These are phyloP conservation scores for Holothuria glaberrima DNA, from an alignment of 35 echinoderm and acorn worm genomes.

Conservation along the genomic window DNA sequence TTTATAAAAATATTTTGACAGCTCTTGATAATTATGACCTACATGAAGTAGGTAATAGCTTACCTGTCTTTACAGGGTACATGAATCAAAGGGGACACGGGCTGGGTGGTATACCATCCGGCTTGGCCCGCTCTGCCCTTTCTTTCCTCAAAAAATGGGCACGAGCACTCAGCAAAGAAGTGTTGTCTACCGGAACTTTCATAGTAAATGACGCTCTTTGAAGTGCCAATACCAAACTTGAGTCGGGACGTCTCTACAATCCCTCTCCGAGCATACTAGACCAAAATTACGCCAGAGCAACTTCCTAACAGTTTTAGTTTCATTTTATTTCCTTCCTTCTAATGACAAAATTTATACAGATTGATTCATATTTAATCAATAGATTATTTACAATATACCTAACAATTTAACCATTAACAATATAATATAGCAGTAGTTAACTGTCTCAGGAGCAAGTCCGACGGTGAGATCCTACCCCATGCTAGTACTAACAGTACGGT, in stretches of 20 bases:
- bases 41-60: background rate
- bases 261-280: no score
- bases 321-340: no score
- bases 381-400: no score
- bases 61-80: background rate
- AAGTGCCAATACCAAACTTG: background rate
- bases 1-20: background rate
- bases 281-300: no score
- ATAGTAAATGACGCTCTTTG: background rate
- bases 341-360: no score
- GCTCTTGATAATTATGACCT: background rate
- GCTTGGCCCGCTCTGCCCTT: background rate
- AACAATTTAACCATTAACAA: no score
- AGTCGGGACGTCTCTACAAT: background rate
- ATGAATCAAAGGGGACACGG: slow-evolving; percentile 4
- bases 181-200: background rate
- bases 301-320: no score
- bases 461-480: no score
- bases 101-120: background rate
- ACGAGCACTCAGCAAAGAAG: background rate
- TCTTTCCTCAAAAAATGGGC: slow-evolving; percentile 9
- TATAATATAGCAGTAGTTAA: no score
- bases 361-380: no score
- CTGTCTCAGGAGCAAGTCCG: no score
- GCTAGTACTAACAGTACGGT: no score